Percentiles rank a stretch among this genome's conserved stretches.
Conservation (phyloP, 2,113 vertebrate genomes). For the Myanophis thanlyinensis region DNA sequence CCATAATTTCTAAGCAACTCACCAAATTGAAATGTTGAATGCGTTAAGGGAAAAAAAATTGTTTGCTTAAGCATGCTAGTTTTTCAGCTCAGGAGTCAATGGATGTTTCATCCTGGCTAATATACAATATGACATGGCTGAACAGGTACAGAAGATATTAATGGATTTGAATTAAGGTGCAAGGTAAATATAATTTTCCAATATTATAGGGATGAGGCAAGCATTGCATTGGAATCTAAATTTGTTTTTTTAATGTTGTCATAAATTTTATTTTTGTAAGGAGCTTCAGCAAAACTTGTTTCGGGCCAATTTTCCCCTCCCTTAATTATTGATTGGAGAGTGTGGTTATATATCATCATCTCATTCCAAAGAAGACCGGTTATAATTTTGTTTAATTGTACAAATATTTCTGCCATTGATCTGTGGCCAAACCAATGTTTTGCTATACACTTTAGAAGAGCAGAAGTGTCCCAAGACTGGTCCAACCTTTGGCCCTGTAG, state of each 20-base stretch:
- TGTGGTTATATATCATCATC: constrained; percentile 43
- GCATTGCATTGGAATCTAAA: constrained; percentile 55
- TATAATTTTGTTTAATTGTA: constrained; percentile 51
- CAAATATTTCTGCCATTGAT: constrained; percentile 33
- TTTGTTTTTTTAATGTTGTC: constrained; percentile 53
- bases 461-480: neutral
- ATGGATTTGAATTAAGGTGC: constrained; percentile 45
- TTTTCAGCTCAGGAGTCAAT: constrained; percentile 10
- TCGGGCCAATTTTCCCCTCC: constrained; percentile 44
- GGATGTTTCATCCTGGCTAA: constrained; percentile 9
- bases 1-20: constrained; percentile 10
- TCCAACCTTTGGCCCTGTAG: neutral
- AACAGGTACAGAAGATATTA: constrained; percentile 17
- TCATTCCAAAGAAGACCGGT: constrained; percentile 36
- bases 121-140: constrained; percentile 34
- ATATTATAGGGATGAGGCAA: constrained; percentile 47
- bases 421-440: constrained; percentile 18
- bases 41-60: constrained; percentile 1
- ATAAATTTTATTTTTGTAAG: constrained; percentile 56
- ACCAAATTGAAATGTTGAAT: neutral
- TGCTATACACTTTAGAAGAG: constrained; percentile 38
- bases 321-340: constrained; percentile 54
- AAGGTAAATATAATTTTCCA: constrained; percentile 43
- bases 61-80: constrained; percentile 35
- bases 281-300: constrained; percentile 58